These are phyloP conservation scores for Ferdinandea cuprea DNA, from an alignment of 2,888 invertebrate genomes.

Conservation along the genomic window DNA sequence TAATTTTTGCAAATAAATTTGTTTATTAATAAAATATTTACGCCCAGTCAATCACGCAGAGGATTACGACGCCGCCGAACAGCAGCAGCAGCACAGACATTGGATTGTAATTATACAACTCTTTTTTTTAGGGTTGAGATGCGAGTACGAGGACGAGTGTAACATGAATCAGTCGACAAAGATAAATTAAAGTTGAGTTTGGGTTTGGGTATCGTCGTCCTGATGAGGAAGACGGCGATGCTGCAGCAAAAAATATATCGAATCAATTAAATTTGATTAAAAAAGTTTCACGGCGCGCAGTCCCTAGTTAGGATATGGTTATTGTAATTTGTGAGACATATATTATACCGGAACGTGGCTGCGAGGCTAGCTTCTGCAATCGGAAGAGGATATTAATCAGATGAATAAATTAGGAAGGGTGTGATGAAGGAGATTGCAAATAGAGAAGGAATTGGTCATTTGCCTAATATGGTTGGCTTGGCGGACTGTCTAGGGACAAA, in stretches of 20 bases:
- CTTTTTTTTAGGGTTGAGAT: constrained; percentile 11
- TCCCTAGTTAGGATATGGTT: constrained; percentile 2
- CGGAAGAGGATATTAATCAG: constrained; percentile 59
- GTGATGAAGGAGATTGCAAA: constrained; percentile 34
- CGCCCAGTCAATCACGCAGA: constrained; percentile 62
- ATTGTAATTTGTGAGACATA: constrained; percentile 5
- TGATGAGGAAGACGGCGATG: constrained; percentile 10
- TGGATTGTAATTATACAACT: constrained; percentile 40
- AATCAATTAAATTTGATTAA: constrained; percentile 73
- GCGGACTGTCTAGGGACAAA: neutral
- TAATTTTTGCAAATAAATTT: constrained; percentile 9
- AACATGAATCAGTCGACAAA: constrained; percentile 26
- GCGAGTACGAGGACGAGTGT: neutral
- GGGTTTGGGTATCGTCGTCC: too few relatives aligned
- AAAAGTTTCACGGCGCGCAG: constrained; percentile 48
- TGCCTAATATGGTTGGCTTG: constrained; percentile 52
- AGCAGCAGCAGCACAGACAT: too few relatives aligned
- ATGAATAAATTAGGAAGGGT: constrained; percentile 59
- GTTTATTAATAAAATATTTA: constrained; percentile 56
- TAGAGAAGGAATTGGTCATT: constrained; percentile 47
- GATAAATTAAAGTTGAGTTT: constrained; percentile 42
- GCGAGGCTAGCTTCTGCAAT: too few relatives aligned
- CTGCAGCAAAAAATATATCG: constrained; percentile 45
- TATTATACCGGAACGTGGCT: constrained; percentile 43
- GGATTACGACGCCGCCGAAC: too few relatives aligned